Evolutionary conservation across 2,888 invertebrate species (phyloP).

Genomic region (Elysia crispata): DNA sequence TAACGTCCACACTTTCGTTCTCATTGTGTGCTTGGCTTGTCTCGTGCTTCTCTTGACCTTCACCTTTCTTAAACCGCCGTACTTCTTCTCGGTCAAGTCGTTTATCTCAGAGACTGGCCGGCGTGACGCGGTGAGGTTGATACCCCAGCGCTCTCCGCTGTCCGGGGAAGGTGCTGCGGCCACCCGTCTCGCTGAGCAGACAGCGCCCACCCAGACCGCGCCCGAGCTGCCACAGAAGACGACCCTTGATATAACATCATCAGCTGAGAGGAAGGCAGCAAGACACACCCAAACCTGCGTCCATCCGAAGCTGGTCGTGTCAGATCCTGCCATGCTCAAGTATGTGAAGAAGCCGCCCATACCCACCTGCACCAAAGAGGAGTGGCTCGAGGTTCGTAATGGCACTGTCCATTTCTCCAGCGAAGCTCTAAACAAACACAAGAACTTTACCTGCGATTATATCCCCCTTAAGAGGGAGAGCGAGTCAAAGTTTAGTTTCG

Average conservation of each 20-base stretch:
- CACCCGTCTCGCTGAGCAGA: no score
- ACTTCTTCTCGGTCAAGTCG: no score
- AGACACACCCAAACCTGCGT: neutral
- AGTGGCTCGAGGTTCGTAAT: slow-evolving; percentile 9
- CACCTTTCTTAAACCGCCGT: no score
- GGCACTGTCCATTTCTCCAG: slow-evolving; percentile 56
- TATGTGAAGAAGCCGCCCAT: neutral
- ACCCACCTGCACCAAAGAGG: neutral
- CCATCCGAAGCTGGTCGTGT: neutral
- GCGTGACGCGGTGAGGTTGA: no score
- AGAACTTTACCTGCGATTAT: neutral
- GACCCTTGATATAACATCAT: no score
- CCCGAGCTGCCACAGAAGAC: no score
- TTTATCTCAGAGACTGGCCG: no score
- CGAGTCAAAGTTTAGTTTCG: neutral
- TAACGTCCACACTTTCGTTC: neutral
- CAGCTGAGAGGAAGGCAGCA: no score
- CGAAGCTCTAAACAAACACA: slow-evolving; percentile 9
- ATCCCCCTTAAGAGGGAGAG: neutral
- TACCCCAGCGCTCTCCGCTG: no score
- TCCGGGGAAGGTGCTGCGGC: no score
- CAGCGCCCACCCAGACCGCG: no score
- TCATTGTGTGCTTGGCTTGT: neutral
- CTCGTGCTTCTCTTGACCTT: neutral
- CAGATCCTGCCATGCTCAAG: neutral